Evolutionary conservation across 2,888 invertebrate genomes (phyloP), one percentile per base, ranked within the genome.

Genomic region (Phorcus lineatus): DNA sequence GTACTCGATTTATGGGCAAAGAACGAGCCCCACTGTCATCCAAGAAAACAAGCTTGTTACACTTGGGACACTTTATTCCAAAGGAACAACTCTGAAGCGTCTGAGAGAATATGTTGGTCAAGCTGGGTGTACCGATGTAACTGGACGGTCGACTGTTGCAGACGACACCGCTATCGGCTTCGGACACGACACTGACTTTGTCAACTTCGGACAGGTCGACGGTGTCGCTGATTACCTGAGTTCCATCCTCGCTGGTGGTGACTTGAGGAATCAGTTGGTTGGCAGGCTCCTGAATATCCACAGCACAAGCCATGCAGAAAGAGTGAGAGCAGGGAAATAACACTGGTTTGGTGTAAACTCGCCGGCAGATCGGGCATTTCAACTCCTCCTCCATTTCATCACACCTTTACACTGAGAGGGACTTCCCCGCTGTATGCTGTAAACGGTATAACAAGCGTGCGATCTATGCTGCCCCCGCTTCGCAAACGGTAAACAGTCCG

Each of bases 81-180:
- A 88, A 89, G 36, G 86, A 84, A 83, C 88, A 89, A 74, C 88
- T 89, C 83, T 89, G 88, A 31, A 89, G 85, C 52, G 88, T 81
- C 75, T 88, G 90, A 79, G 82, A 78, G 82, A 89, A 89, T 74
- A 92, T 87, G 86, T 90, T 91, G 74, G 89, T 88, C 77, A 92
- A 88, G 87, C 91, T 93, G 22, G 92, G 96, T 22, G 97, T 97
- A 83, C 97, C 97, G 84, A 97, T 97, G 93, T 95, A 96, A 86
- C 89, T 91, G 87, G 86, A 91, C 47, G 90, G 91, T 80, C 91
- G 86, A 78, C 90, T 90, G 80, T 91, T 93, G 94, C 97, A 97
- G 84, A 99, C 97, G 80, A 99, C 99, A 79, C 99, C 99, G 90
- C 97, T 97, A 94, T 99, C 99, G 19, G 99, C 98, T 94, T 99